phyloP scores from a whole-genome alignment of 2,888 invertebrate genomes.

The Rhagonycha fulva region DNA sequence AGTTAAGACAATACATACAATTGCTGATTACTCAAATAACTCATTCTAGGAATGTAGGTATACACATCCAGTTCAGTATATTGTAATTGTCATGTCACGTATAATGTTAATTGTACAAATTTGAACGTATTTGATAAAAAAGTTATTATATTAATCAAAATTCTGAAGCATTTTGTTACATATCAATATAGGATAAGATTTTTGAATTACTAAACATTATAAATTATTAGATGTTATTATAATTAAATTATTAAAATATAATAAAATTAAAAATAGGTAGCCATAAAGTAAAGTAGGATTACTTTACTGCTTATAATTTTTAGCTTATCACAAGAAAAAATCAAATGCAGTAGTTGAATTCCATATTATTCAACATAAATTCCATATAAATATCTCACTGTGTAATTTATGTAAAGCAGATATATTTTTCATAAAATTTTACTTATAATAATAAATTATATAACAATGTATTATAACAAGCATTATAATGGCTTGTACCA shows the following conservation, averaged over 20 bases:
- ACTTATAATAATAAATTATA: not conserved
- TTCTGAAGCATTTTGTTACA: not conserved
- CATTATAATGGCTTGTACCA: slow-evolving; percentile 1
- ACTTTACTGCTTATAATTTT: too few relatives aligned
- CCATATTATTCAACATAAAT: too few relatives aligned
- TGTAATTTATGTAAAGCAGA: too few relatives aligned
- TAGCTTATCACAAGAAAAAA: too few relatives aligned
- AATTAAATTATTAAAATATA: too few relatives aligned
- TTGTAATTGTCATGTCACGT: slow-evolving; percentile 23
- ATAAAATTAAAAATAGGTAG: too few relatives aligned
- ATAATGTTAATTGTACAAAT: slow-evolving; percentile 20
- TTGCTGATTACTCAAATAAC: slow-evolving; percentile 26
- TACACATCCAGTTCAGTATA: slow-evolving; percentile 9
- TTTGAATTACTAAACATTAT: not conserved
- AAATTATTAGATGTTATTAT: too few relatives aligned
- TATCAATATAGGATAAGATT: not conserved
- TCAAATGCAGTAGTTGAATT: too few relatives aligned
- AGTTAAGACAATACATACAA: slow-evolving; percentile 26
- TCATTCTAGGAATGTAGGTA: slow-evolving; percentile 14
- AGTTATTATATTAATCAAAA: not conserved
- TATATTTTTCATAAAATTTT: too few relatives aligned
- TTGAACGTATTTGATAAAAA: not conserved
- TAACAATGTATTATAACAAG: slow-evolving; percentile 3
- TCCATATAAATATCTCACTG: too few relatives aligned
- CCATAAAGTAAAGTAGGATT: too few relatives aligned